phyloP scores from a whole-genome alignment of 2,113 vertebrate genomes.

The Elephas maximus region DNA sequence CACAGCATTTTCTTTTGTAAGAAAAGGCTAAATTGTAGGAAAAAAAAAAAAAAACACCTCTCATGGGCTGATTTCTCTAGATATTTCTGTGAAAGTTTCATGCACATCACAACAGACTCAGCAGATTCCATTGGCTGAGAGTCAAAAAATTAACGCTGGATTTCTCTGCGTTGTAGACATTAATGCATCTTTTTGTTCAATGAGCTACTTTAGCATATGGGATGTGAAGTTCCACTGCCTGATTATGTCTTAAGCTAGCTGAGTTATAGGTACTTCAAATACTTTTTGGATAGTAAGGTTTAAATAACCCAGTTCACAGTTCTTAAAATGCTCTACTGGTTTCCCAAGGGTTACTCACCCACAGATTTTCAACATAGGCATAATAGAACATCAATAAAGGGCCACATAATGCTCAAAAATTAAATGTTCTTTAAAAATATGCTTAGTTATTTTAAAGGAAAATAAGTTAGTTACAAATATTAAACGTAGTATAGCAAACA shows the following conservation, averaged over 20 bases:
- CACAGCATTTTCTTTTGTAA: conserved; percentile 37
- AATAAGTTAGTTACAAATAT: background rate
- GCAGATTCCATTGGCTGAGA: conserved; percentile 16
- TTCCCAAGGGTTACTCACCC: background rate
- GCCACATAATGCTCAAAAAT: background rate
- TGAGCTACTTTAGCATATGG: conserved; percentile 71
- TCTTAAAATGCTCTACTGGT: conserved; percentile 29
- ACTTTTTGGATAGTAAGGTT: conserved; percentile 65
- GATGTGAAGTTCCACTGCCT: conserved; percentile 52
- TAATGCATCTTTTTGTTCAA: conserved; percentile 65
- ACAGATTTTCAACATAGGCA: background rate
- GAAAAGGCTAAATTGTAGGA: background rate
- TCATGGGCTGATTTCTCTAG: conserved; percentile 3
- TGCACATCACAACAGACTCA: background rate
- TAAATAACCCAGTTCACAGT: conserved; percentile 67
- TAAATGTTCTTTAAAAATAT: background rate
- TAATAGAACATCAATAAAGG: background rate
- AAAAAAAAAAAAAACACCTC: background rate
- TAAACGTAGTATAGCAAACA: background rate
- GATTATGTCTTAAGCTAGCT: conserved; percentile 67
- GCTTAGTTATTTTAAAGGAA: conserved; percentile 8
- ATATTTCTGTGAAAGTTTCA: conserved; percentile 40
- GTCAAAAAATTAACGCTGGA: conserved; percentile 51
- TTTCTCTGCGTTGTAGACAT: conserved; percentile 28
- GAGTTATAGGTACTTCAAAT: conserved; percentile 71